Percentiles rank a stretch among this genome's conserved stretches.
phyloP scores from a whole-genome alignment of 2,797 vertebrate species.

The Cyclopterus lumpus region DNA sequence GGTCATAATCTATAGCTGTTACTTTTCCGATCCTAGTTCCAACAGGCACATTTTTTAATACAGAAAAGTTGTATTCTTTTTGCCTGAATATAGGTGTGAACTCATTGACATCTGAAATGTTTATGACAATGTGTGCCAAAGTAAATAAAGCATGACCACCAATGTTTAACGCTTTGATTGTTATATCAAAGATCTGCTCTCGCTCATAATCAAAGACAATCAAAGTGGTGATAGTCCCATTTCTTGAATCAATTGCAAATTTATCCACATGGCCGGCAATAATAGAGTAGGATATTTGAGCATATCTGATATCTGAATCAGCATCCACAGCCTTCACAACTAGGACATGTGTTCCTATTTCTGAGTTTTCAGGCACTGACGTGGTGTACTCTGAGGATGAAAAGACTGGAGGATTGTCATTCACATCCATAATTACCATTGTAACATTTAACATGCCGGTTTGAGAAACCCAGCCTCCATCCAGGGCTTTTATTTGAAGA shows the following conservation, averaged over 20 bases:
- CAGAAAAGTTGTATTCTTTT: constrained; percentile 75
- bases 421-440: constrained; percentile 80
- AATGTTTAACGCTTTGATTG: constrained; percentile 78
- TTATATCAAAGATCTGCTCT: constrained; percentile 78
- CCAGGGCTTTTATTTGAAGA: constrained; percentile 73
- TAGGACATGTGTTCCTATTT: constrained; percentile 71
- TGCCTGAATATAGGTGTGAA: constrained; percentile 76
- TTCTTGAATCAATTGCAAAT: constrained; percentile 78
- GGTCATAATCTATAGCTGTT: constrained; percentile 79
- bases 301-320: constrained; percentile 65
- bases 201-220: constrained; percentile 83
- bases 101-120: constrained; percentile 83
- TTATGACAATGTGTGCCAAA: constrained; percentile 74
- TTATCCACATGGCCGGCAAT: constrained; percentile 75
- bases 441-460: constrained; percentile 73
- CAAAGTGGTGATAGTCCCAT: constrained; percentile 77
- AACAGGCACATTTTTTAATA: constrained; percentile 75
- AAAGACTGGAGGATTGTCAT: constrained; percentile 84
- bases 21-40: constrained; percentile 79
- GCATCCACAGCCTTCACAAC: constrained; percentile 74
- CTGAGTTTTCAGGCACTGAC: constrained; percentile 78
- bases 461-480: constrained; percentile 80
- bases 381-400: constrained; percentile 61
- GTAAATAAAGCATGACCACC: constrained; percentile 70
- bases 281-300: constrained; percentile 79